These are phyloP conservation scores for Leptodirus hochenwartii DNA, from an alignment of 2,888 invertebrate species.

Conservation along the genomic window DNA sequence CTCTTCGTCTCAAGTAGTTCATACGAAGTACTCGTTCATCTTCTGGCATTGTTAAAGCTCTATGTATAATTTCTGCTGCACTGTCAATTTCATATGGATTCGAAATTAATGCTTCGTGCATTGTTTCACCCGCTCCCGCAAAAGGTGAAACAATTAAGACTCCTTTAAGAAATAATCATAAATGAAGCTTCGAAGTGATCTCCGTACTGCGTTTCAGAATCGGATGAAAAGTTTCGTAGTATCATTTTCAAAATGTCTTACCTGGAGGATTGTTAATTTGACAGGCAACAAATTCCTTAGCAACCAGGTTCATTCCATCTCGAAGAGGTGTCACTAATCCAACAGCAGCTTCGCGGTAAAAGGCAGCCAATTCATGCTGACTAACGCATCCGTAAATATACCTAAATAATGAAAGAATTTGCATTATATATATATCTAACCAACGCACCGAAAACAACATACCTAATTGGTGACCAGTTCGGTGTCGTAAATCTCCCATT, in stretches of 20 bases:
- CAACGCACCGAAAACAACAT: too few species aligned
- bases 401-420: constrained; percentile 9
- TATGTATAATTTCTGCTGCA: constrained; percentile 72
- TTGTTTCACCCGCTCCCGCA: constrained; percentile 83
- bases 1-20: constrained; percentile 66
- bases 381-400: constrained; percentile 80
- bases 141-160: constrained; percentile 80
- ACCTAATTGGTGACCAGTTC: constrained; percentile 79
- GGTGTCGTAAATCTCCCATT: constrained; percentile 81
- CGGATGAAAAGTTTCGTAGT: too few species aligned
- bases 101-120: constrained; percentile 81
- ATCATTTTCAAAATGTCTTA: too few species aligned
- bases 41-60: constrained; percentile 77
- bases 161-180: too few species aligned
- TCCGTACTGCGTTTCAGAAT: too few species aligned
- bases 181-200: too few species aligned
- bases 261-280: constrained; percentile 72
- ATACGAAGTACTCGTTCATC: constrained; percentile 73
- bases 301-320: constrained; percentile 85
- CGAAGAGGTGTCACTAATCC: constrained; percentile 74
- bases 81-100: constrained; percentile 81
- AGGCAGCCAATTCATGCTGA: constrained; percentile 70
- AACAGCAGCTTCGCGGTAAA: constrained; percentile 73
- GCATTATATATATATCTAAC: too few species aligned
- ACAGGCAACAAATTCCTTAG: constrained; percentile 84